Base-by-base conservation (phyloP, 2,888 invertebrate genomes). In the Cremastobaeus sp. region DNA sequence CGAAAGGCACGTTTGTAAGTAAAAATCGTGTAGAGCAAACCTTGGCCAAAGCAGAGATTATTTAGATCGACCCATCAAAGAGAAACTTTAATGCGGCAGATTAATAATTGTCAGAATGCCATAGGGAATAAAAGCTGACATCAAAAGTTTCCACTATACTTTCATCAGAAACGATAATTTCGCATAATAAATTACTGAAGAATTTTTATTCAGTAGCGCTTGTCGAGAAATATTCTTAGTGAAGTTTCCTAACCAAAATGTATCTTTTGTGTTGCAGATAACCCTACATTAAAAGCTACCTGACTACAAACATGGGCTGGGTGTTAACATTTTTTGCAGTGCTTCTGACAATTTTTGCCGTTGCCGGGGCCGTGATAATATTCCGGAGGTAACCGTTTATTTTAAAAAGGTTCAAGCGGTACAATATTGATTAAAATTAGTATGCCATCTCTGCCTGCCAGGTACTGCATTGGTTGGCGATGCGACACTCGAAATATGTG, bases 401-500 rank as follows among this genome's bases (percentile, higher is more conserved):
- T 15, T 28, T 41, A 5, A 35, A 52, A 43, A 28, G 5, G 8
- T 20, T 11, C 37, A 20, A 1, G 8, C 11, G 2, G 34, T 28
- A 18, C 35, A 34, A 18, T 57, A 48, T 57, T 32, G 28, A 60
- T 66, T 66, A 43, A 60, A 55, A 69, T 50, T 45, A 69, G 62
- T 55, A 47, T 62, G 41, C 54, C 65, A 55, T 45, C 43, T 45
- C 20, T 71, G 52, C 37, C 59, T 28, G 35, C 18, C 35, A 84
- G 85, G 68, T 85, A 84, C 74, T 79, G 81, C 59, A 74, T 79
- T 30, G 78, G 81, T 52, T 85, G 86, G 84, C 84, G 85, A 78
- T 87, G 86, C 81, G 78, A 83, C 3, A 74, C 81, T 1, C 82
- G 87, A 59, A 85, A 84, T 74, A 74, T 86, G 18, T 86, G 86